Base-by-base conservation (phyloP, 2,113 vertebrate species). In the Ploceus nigricollis region DNA sequence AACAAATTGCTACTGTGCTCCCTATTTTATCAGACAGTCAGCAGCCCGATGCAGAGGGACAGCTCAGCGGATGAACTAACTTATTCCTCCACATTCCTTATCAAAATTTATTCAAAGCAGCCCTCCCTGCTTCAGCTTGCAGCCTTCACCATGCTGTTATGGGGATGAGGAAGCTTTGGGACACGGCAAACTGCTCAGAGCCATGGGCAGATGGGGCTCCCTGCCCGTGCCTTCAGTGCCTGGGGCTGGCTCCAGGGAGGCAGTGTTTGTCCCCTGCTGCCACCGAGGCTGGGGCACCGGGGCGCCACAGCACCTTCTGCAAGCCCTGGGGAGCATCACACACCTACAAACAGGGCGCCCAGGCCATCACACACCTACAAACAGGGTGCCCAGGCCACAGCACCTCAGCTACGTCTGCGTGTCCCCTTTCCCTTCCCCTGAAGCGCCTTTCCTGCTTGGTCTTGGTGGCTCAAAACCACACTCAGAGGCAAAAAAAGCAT, bases 281-380 rank as follows among this genome's bases (percentile, higher is more conserved):
- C 16, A 21, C 20, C 0, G 0, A 3, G 53, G 15, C 39, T 25
- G 42, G 0, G 1, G 19, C 54, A 18, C 58, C 3, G 31, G 19
- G 25, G 22, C 37, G 45, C 14, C 64, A 6, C 0, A 0, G 54
- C 27, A 24, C 30, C 22, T 5, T 11, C 48, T 56, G 18, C 2
- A 1, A 19, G 17, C 30, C 13, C 2, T 1, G 0, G 9, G 22
- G 7, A 72, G 21, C 18, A 7, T 7, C 4, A 20, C 27, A 27
- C 27, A 45, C 10, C 45, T 6, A 18, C 48, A 60, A 23, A 63
- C 0, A 0, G 15, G 7, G 14, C 5, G 16, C 39, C 6, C 23
- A 53, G 33, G 13, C 9, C n/a, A 37, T 7, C 4, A 20, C 27
- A 27, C 27, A 45, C 10, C 45, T 6, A 18, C 48, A 60, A 23